phyloP scores from a whole-genome alignment of 2,113 vertebrate species.

The Danio rerio region GRCz12tu NC_133189.1:36919501-36920000 shows the following conservation, averaged over 20 bases:
- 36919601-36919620: slow-evolving; percentile 1
- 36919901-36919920: no score
- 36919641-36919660: background rate
- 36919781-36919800: no score
- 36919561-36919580: slow-evolving; percentile 1
- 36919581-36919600: background rate
- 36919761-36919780: no score
- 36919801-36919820: no score
- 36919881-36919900: no score
- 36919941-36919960: no score
- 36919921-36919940: no score
- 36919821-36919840: no score
- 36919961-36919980: no score
- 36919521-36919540: background rate
- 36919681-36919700: background rate
- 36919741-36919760: background rate
- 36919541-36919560: background rate
- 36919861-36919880: no score
- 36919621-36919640: background rate
- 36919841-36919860: no score
- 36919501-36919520: slow-evolving; percentile 4
- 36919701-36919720: background rate
- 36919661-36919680: background rate
- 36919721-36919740: background rate
- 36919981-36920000: no score